Evolutionary conservation across 2,888 invertebrate genomes (phyloP).

Genomic region (Nomada goodeniana): DNA sequence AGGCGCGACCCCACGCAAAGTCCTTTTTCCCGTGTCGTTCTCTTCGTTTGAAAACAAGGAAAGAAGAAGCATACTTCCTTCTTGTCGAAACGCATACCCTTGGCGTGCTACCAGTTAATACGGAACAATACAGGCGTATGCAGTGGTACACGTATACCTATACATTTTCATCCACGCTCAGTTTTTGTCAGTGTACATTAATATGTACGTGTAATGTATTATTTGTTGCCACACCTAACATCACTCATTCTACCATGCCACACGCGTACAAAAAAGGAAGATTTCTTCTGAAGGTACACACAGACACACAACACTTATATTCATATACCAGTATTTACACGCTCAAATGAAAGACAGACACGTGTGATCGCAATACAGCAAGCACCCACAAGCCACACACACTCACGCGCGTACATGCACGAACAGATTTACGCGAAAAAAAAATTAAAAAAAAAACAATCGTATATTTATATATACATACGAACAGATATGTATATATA

Average conservation of each 20-base stretch:
- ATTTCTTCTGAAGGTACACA: constrained; percentile 6
- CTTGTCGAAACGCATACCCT: constrained; percentile 60
- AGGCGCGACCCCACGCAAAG: not conserved
- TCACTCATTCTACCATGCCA: constrained; percentile 23
- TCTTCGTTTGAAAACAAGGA: constrained; percentile 62
- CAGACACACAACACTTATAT: constrained; percentile 11
- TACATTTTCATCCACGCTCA: constrained; percentile 33
- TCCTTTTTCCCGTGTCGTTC: constrained; percentile 58
- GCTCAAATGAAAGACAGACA: constrained; percentile 39
- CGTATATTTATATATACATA: constrained; percentile 58
- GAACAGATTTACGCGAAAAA: constrained; percentile 37
- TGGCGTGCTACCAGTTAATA: constrained; percentile 31
- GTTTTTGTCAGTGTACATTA: constrained; percentile 44
- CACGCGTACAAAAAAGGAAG: not conserved
- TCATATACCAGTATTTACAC: constrained; percentile 32
- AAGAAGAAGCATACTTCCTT: constrained; percentile 59
- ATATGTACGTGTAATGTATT: constrained; percentile 43
- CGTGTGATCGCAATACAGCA: constrained; percentile 21
- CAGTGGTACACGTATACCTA: constrained; percentile 28
- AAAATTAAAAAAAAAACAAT: constrained; percentile 23
- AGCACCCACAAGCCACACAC: not conserved
- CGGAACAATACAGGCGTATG: constrained; percentile 18
- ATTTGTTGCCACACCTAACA: constrained; percentile 57
- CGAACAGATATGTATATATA: constrained; percentile 59
- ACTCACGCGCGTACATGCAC: constrained; percentile 13